Conservation (phyloP, 2,888 invertebrate species). For the Clitarchus hookeri region DNA sequence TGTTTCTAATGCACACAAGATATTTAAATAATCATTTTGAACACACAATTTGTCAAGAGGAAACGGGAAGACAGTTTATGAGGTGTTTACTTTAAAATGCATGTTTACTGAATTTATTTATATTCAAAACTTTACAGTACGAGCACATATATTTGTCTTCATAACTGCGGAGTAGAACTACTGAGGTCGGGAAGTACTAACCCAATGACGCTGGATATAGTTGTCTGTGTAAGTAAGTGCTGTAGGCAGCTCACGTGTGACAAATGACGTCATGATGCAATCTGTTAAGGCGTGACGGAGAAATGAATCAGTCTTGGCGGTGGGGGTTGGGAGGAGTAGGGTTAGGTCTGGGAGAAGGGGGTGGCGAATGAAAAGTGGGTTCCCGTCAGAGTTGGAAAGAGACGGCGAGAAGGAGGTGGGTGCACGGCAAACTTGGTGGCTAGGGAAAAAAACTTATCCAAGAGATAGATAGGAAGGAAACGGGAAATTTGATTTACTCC, state of each 20-base stretch:
- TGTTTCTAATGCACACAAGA: no score
- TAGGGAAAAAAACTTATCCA: background rate
- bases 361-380: slow-evolving; percentile 5
- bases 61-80: no score
- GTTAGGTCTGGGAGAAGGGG: background rate
- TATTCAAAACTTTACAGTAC: no score
- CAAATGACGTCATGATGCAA: background rate
- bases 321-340: background rate
- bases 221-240: background rate
- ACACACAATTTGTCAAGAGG: no score
- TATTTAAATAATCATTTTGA: no score
- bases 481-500: background rate
- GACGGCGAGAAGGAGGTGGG: background rate
- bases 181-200: no score
- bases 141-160: no score
- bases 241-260: background rate
- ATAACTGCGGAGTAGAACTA: no score
- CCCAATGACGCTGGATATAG: background rate
- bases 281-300: slow-evolving; percentile 14
- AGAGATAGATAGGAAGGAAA: background rate
- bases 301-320: background rate
- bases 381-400: background rate
- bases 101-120: no score
- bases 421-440: background rate
- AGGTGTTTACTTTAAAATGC: no score